A percentile compares a stretch with the other conserved stretches of the same genome.
phyloP scores from a whole-genome alignment of 2,113 vertebrate species.

The Telmatochromis bifrenatus region DNA sequence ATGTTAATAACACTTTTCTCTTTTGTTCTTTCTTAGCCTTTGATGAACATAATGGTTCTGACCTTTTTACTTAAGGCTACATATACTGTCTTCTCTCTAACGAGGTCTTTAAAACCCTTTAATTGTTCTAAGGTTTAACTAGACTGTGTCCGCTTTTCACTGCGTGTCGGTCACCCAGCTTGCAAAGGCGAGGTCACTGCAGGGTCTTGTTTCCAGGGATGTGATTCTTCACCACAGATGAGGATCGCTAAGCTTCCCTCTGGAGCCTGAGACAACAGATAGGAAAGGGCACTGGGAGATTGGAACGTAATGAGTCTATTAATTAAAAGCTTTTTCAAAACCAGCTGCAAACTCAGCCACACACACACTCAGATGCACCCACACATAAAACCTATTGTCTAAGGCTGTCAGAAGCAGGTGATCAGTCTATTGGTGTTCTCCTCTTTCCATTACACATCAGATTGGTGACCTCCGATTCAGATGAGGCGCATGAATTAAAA shows the following conservation, averaged over 20 bases:
- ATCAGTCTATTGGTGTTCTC: neutral
- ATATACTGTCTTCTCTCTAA: neutral
- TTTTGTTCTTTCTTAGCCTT: neutral
- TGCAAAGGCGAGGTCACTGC: conserved; percentile 31
- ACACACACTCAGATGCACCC: neutral
- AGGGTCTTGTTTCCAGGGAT: conserved; percentile 53
- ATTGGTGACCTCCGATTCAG: conserved; percentile 8
- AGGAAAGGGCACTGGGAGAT: conserved; percentile 56
- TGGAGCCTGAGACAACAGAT: conserved; percentile 40
- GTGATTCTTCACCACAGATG: conserved; percentile 56
- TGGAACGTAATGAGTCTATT: conserved; percentile 80
- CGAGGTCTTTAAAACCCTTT: neutral
- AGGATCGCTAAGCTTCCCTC: conserved; percentile 59
- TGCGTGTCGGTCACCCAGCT: conserved; percentile 14
- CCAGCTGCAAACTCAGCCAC: neutral
- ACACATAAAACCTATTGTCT: neutral
- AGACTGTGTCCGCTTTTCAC: neutral
- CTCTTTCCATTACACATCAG: neutral
- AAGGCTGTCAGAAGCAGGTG: neutral
- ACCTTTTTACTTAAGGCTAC: neutral
- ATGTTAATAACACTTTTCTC: neutral
- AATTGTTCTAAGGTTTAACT: neutral
- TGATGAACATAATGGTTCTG: neutral
- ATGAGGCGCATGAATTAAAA: conserved; percentile 5
- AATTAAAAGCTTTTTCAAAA: conserved; percentile 72